Conservation (phyloP, 2,888 invertebrate genomes). For the Calliopum simillimum region DNA sequence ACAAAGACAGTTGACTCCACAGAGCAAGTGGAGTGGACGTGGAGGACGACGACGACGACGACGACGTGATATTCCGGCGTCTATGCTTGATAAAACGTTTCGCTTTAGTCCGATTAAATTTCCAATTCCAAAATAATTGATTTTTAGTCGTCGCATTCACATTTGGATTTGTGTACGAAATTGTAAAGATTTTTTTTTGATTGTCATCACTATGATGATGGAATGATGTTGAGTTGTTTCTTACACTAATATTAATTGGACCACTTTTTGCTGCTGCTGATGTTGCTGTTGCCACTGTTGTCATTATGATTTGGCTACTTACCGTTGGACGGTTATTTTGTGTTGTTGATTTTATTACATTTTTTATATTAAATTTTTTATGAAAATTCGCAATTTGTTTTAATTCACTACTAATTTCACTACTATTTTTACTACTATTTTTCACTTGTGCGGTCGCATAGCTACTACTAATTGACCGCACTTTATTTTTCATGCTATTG, state of each 20-base stretch:
- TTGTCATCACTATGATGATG: no score
- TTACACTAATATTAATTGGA: conserved; percentile 13
- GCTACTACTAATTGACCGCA: conserved; percentile 14
- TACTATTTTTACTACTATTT: background rate
- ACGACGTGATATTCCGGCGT: conserved; percentile 31
- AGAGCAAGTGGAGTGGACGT: conserved; percentile 33
- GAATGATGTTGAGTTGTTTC: no score
- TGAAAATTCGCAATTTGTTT: conserved; percentile 13
- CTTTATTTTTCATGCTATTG: background rate
- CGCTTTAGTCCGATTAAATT: conserved; percentile 56
- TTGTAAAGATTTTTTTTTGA: background rate
- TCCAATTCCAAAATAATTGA: conserved; percentile 48
- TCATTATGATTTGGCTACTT: conserved; percentile 1
- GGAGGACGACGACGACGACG: background rate
- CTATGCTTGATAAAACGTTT: conserved; percentile 47
- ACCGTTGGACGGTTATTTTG: background rate
- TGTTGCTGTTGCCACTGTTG: no score
- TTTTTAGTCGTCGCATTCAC: conserved; percentile 6
- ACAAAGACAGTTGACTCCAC: background rate
- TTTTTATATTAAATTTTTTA: background rate
- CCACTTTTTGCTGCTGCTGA: conserved; percentile 12
- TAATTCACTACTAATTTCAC: no score
- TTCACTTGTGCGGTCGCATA: background rate
- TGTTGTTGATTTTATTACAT: conserved; percentile 18
- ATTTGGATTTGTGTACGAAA: conserved; percentile 7